A percentile compares a stretch with the other conserved stretches of the same genome.
phyloP scores from a whole-genome alignment of 2,113 vertebrate species.

The Oreochromis niloticus region DNA sequence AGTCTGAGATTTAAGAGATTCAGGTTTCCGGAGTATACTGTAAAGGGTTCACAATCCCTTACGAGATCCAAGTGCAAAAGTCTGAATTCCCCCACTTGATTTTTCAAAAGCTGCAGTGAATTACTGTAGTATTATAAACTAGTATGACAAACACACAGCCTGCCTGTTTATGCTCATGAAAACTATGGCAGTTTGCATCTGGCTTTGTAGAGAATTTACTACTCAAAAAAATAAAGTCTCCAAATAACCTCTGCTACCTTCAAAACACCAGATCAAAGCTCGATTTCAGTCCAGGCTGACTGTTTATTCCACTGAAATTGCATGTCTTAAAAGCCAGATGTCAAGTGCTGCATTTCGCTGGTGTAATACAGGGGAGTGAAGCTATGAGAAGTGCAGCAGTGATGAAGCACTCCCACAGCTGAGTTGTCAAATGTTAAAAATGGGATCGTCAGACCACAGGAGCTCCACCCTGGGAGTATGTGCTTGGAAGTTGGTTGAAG shows the following conservation, averaged over 20 bases:
- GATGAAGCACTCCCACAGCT: slow-evolving; percentile 51
- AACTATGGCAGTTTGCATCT: neutral
- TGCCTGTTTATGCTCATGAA: neutral
- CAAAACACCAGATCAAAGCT: slow-evolving; percentile 5
- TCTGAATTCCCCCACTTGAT: neutral
- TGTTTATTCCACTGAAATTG: neutral
- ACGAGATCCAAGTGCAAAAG: neutral
- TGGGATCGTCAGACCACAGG: slow-evolving; percentile 50
- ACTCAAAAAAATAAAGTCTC: neutral
- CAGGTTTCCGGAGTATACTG: neutral
- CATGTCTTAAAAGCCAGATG: neutral
- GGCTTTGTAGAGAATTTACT: neutral
- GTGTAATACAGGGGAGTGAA: slow-evolving; percentile 19
- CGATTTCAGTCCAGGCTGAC: neutral
- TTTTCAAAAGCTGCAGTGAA: neutral
- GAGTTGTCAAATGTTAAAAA: slow-evolving; percentile 65
- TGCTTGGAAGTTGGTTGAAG: slow-evolving; percentile 42
- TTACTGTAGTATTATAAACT: neutral
- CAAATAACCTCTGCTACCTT: neutral
- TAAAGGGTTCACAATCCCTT: neutral
- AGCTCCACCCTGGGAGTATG: slow-evolving; percentile 54
- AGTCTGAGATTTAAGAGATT: neutral
- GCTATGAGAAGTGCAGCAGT: slow-evolving; percentile 2
- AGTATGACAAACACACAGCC: neutral
- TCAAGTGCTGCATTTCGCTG: slow-evolving; percentile 15